Percentiles rank a stretch among this genome's conserved stretches.
These are phyloP conservation scores for Andrena chrysosceles DNA, from an alignment of 2,888 invertebrate genomes.

Conservation along the genomic window DNA sequence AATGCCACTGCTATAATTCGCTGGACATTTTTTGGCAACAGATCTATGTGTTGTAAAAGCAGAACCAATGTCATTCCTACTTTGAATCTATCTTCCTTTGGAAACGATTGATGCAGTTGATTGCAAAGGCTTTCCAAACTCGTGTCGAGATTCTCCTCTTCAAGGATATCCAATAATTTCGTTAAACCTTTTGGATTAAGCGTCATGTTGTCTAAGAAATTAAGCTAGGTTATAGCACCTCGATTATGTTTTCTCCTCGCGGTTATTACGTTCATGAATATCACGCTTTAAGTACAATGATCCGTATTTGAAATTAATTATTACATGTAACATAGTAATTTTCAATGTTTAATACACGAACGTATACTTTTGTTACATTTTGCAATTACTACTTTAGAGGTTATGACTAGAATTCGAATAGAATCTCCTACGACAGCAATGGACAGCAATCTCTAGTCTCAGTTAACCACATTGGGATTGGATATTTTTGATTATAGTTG, in stretches of 20 bases:
- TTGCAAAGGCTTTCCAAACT: slow-evolving; percentile 90
- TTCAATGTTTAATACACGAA: not conserved
- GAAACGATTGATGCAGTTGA: slow-evolving; percentile 92
- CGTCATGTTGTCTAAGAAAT: slow-evolving; percentile 71
- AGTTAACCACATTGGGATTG: not conserved
- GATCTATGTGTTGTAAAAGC: slow-evolving; percentile 89
- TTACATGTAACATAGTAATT: slow-evolving; percentile 13
- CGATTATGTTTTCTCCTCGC: slow-evolving; percentile 20
- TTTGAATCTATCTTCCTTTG: slow-evolving; percentile 92
- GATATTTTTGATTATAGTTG: not conserved
- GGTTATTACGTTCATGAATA: slow-evolving; percentile 39
- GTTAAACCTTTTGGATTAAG: slow-evolving; percentile 77
- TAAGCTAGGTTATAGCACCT: slow-evolving; percentile 43
- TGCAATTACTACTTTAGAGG: slow-evolving; percentile 20
- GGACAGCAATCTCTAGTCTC: slow-evolving; percentile 6
- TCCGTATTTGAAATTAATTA: slow-evolving; percentile 1
- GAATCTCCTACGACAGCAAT: not conserved
- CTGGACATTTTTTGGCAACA: slow-evolving; percentile 89
- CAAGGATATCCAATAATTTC: slow-evolving; percentile 80
- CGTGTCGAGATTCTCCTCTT: slow-evolving; percentile 80
- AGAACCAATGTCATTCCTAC: slow-evolving; percentile 88
- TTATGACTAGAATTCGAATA: slow-evolving; percentile 33
- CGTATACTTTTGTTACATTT: slow-evolving; percentile 16
- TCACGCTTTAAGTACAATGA: slow-evolving; percentile 1
- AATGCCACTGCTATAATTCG: slow-evolving; percentile 89